These are phyloP conservation scores for Tenualosa ilisha DNA, from an alignment of 2,797 vertebrate genomes.

Conservation along the genomic window DNA sequence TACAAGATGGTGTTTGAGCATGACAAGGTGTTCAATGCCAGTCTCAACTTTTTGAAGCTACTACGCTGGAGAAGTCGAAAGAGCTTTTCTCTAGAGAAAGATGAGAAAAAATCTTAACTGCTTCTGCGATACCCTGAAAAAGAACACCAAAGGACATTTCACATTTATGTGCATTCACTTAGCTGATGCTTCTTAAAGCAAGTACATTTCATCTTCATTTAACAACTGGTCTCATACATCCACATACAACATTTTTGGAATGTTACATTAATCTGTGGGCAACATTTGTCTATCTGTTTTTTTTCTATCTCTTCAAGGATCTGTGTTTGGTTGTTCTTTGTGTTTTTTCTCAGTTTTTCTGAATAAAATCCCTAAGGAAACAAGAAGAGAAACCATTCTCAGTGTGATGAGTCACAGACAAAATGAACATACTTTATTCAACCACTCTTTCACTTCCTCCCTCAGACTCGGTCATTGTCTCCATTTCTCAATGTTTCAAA, in stretches of 20 bases:
- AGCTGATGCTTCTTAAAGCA: too few relatives aligned
- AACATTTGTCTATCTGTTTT: background rate
- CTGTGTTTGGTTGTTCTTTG: background rate
- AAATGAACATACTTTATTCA: background rate
- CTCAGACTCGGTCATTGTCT: background rate
- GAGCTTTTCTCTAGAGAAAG: conserved; percentile 80
- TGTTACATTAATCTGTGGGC: background rate
- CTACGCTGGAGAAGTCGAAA: conserved; percentile 83
- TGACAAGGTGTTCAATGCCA: conserved; percentile 84
- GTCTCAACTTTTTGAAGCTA: conserved; percentile 85
- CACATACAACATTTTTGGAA: too few relatives aligned
- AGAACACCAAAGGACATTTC: too few relatives aligned
- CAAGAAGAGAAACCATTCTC: background rate
- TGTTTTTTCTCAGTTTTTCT: background rate
- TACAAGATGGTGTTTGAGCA: conserved; percentile 89
- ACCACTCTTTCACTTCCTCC: background rate
- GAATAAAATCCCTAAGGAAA: background rate
- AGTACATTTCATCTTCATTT: too few relatives aligned
- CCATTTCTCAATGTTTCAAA: background rate
- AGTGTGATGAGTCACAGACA: background rate
- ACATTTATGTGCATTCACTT: too few relatives aligned
- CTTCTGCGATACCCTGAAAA: too few relatives aligned
- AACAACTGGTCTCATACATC: too few relatives aligned
- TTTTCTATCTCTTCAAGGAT: background rate
- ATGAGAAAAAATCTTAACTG: conserved; percentile 52